phyloP scores from a whole-genome alignment of 2,888 invertebrate genomes.

The Chalcis sispes region DNA sequence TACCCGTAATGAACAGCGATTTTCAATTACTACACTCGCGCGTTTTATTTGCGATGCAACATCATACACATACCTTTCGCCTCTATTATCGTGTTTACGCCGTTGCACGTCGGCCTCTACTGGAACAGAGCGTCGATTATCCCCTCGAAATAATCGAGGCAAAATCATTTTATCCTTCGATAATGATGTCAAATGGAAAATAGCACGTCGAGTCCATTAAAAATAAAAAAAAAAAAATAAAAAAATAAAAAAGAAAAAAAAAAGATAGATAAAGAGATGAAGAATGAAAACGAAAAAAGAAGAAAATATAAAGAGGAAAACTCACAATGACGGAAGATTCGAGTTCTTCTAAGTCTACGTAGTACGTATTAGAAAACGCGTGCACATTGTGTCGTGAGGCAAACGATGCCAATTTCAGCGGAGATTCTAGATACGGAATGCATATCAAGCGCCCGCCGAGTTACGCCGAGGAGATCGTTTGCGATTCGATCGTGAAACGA shows the following conservation, averaged over 20 bases:
- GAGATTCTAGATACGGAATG: conserved; percentile 33
- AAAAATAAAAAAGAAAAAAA: background rate
- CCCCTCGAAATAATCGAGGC: background rate
- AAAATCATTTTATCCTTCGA: conserved; percentile 16
- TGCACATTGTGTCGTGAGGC: background rate
- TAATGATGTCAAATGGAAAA: conserved; percentile 28
- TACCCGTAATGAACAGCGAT: background rate
- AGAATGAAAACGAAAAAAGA: too few species aligned
- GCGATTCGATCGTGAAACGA: too few species aligned
- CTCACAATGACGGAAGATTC: too few species aligned
- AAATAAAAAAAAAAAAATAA: background rate
- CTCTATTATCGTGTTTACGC: background rate
- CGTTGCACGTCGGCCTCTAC: too few species aligned
- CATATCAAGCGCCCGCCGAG: conserved; percentile 39
- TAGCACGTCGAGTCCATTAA: background rate
- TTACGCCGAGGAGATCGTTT: too few species aligned
- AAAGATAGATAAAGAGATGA: too few species aligned
- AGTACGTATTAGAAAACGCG: background rate
- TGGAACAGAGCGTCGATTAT: background rate
- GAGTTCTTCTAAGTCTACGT: conserved; percentile 12
- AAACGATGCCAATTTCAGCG: conserved; percentile 45
- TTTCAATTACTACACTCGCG: conserved; percentile 12
- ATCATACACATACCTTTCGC: background rate
- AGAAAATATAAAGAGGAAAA: background rate
- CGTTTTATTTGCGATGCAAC: background rate